Base-by-base conservation (phyloP, 2,113 vertebrate species). In the Cyanoramphus novaezelandiae region DNA sequence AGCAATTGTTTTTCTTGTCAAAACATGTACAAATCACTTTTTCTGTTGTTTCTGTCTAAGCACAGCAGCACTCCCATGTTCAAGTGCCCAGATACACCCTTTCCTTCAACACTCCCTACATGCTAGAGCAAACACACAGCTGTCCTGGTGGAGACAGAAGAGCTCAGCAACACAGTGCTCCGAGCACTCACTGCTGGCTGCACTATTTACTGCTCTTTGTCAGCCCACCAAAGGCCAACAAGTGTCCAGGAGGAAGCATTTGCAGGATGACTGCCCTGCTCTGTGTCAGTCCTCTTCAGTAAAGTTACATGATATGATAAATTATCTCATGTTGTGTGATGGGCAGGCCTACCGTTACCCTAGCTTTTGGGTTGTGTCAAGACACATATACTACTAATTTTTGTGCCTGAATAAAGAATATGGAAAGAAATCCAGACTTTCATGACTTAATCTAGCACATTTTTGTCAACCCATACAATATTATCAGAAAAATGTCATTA, bases 91-190 rank as follows among this genome's bases (percentile, higher is more conserved):
- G 7, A 25, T 17, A 6, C 0, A 63, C 10, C 28, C 28, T 80
- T 76, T 69, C 10, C 71, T 47, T 21, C 29, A 60, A 50, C 23
- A 3, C 6, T 50, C 6, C 9, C 7, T 63, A 64, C 57, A 37
- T 63, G 47, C 57, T 63, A n/a, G 25, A 82, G 37, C 28, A 43
- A 78, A 28, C 15, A 5, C 5, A 3, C 31, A 28, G n/a, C 43
- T 88, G 39, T 50, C 8, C 24, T 27, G 8, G 3, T 80, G 39
- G 29, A n/a, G 31, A 35, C 5, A 41, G 50, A 53, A 41, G 27
- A 28, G 10, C 31, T 80, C 1, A 0, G 27, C 29, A 83, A 16
- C 57, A 46, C 0, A 0, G 13, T 6, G 24, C 21, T 92, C 29
- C 65, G 49, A 41, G 57, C 0, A 1, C 27, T 69, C 4, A 0